Percentiles rank a stretch among this genome's conserved stretches.
These are phyloP conservation scores for Nannospalax galili DNA, from an alignment of 2,113 vertebrate genomes.

Conservation along the genomic window DNA sequence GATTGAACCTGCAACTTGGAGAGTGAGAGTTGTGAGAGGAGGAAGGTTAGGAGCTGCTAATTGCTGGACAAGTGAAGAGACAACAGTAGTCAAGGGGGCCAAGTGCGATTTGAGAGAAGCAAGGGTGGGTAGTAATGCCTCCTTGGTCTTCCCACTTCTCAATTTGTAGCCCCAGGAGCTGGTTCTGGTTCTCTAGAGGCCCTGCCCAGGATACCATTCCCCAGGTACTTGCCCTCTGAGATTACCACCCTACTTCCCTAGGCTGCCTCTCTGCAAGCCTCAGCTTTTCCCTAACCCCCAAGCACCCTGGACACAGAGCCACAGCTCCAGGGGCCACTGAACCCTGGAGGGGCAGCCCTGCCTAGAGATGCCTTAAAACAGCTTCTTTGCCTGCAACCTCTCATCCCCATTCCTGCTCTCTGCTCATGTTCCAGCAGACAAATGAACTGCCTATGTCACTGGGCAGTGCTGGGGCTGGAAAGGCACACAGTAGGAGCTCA, in stretches of 20 bases:
- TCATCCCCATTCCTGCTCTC: background rate
- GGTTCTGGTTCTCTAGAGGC: background rate
- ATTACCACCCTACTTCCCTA: background rate
- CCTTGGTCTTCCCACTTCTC: accelerated
- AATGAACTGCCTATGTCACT: background rate
- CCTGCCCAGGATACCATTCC: background rate
- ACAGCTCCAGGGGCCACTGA: background rate
- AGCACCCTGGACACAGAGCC: background rate
- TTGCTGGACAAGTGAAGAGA: background rate
- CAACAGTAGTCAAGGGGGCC: background rate
- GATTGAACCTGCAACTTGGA: background rate
- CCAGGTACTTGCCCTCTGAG: background rate
- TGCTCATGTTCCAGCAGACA: background rate
- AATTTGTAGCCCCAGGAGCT: background rate
- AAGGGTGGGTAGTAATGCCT: background rate
- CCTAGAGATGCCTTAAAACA: background rate
- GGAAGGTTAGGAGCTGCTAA: background rate
- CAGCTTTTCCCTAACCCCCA: too few relatives aligned
- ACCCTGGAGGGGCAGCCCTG: background rate
- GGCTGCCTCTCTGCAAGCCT: background rate
- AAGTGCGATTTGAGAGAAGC: background rate
- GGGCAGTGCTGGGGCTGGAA: too few relatives aligned
- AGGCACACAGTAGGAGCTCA: background rate
- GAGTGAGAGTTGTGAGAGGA: background rate
- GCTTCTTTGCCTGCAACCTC: background rate